Base-by-base conservation (phyloP, 2,888 invertebrate species). In the Nomada ruficornis region DNA sequence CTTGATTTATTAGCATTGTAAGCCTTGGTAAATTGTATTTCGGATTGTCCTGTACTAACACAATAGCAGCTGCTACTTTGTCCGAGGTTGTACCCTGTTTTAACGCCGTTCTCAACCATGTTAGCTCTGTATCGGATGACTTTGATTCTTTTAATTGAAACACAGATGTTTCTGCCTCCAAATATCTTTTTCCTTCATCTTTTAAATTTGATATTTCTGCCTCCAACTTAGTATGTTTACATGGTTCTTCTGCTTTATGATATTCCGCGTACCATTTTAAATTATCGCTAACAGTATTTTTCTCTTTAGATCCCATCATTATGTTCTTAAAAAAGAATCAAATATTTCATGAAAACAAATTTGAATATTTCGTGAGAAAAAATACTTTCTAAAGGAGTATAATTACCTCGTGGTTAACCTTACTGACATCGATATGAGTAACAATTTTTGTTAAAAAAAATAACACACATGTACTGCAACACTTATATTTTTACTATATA, bases 21-120 rank as follows among this genome's bases (percentile, higher is more conserved):
- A 98, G 92, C 47, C 96, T 96, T 15, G 95, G 93, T 65, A 98
- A 93, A 93, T 96, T 97, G 92, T 97, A 97, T n/a, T 98, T 94
- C 0, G 98, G 97, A 88, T 96, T 96, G 90, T 98, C 97, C 95
- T 98, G 97, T 82, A 98, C 96, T 36, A 97, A 94, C 36, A 98
- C 95, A 9, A 97, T 96, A 78, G 96, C 96, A 0, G 98, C 98
- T 2, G 98, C 98, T 77, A 98, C 96, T 94, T 97, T 97, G 94
- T 98, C 98, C 0, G 96, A 96, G 0, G 96, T 95, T 0, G 98
- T 98, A 84, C 98, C 98, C 87, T 96, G 96, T 15, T 96, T 95
- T 87, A 98, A 94, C 13, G 98, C 96, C 2, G 96, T 97, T 88
- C 96, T 95, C 83, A 98, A 96, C 98, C 98, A 98, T 75, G 96